Evolutionary conservation across 2,888 invertebrate species (phyloP).

Genomic region (Protodeltote pygarga): DNA sequence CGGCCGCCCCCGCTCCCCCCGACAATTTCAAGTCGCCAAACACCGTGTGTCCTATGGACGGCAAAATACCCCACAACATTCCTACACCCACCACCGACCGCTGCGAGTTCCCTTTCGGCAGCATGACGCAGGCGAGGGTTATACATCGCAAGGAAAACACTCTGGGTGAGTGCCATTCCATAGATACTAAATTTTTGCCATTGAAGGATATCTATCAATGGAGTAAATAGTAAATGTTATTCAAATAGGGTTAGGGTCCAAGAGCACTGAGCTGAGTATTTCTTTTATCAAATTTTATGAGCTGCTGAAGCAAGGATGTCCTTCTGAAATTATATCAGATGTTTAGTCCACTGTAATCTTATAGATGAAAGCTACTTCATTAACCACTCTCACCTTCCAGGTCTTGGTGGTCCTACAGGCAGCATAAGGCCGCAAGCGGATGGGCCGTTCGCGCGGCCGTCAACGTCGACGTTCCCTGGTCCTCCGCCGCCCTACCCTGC

Average conservation of each 20-base stretch:
- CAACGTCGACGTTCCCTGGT: slow-evolving; percentile 71
- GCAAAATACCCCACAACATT: slow-evolving; percentile 88
- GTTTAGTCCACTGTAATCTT: not conserved
- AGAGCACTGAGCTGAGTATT: too few relatives aligned
- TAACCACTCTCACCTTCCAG: slow-evolving; percentile 42
- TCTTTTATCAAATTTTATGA: too few relatives aligned
- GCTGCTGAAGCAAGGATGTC: too few relatives aligned
- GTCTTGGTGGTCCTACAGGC: slow-evolving; percentile 57
- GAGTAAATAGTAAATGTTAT: too few relatives aligned
- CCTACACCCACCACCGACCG: slow-evolving; percentile 86
- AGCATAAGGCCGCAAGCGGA: slow-evolving; percentile 53
- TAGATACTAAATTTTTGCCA: too few relatives aligned
- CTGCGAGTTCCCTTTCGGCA: slow-evolving; percentile 93
- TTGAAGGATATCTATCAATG: too few relatives aligned
- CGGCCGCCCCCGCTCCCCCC: slow-evolving; percentile 56
- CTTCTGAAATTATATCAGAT: too few relatives aligned
- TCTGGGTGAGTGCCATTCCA: slow-evolving; percentile 65
- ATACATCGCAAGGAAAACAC: slow-evolving; percentile 92
- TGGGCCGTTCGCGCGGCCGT: slow-evolving; percentile 65
- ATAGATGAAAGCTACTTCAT: not conserved
- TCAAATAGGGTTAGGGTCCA: too few relatives aligned
- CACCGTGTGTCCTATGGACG: slow-evolving; percentile 95
- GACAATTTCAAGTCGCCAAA: slow-evolving; percentile 92
- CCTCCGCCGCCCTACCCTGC: slow-evolving; percentile 75
- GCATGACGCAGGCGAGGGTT: slow-evolving; percentile 96